Percentiles rank a stretch among this genome's conserved stretches.
phyloP scores from a whole-genome alignment of 1,140 invertebrate genomes.

The Lerema accius region DNA sequence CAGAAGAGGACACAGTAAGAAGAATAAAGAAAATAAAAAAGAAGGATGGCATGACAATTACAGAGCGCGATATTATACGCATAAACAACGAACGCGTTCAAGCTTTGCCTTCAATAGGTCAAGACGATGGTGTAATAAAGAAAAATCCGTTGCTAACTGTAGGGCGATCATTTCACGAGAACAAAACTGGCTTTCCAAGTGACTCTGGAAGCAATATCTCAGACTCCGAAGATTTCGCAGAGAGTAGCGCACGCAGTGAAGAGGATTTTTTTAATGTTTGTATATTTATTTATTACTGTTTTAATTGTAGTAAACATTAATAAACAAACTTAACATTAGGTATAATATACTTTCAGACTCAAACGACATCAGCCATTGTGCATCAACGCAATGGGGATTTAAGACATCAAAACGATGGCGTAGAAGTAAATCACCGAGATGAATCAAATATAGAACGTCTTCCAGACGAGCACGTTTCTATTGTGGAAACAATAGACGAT shows the following conservation, averaged over 20 bases:
- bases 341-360: constrained; percentile 74
- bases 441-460: constrained; percentile 86
- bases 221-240: constrained; percentile 71
- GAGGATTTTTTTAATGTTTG: constrained; percentile 63
- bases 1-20: constrained; percentile 52
- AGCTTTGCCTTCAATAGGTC: constrained; percentile 57
- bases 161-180: constrained; percentile 84
- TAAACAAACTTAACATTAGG: constrained; percentile 1
- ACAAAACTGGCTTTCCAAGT: constrained; percentile 68
- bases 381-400: constrained; percentile 83
- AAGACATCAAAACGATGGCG: constrained; percentile 62
- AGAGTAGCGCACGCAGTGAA: constrained; percentile 56
- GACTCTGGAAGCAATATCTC: constrained; percentile 78
- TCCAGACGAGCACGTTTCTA: constrained; percentile 92
- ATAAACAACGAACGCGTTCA: constrained; percentile 68
- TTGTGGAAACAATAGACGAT: constrained; percentile 90
- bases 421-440: constrained; percentile 72
- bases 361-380: constrained; percentile 87
- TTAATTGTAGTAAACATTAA: not conserved
- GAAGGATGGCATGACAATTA: constrained; percentile 65
- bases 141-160: constrained; percentile 88
- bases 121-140: constrained; percentile 87
- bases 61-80: constrained; percentile 69
- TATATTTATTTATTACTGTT: constrained; percentile 27
- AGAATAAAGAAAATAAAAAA: constrained; percentile 62